These are phyloP conservation scores for Spisula subtruncata DNA, from an alignment of 2,888 invertebrate genomes.

Conservation along the genomic window DNA sequence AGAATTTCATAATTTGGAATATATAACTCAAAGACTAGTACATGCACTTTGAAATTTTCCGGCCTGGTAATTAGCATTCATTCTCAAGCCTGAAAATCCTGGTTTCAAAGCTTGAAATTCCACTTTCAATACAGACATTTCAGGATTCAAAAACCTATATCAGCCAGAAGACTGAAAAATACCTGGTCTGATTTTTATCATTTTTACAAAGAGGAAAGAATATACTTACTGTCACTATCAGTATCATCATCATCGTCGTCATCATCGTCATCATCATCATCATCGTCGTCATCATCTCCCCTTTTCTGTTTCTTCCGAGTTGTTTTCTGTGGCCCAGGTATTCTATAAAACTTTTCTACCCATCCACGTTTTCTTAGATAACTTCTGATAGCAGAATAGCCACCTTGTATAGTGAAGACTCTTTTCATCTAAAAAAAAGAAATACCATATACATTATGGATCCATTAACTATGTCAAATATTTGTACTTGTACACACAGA, in stretches of 20 bases:
- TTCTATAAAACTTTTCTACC: conserved; percentile 88
- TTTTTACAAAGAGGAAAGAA: not conserved
- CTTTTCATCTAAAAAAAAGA: conserved; percentile 83
- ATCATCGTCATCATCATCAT: conserved; percentile 85
- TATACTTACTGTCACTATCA: conserved; percentile 77
- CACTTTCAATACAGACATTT: too few relatives aligned
- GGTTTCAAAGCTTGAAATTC: too few relatives aligned
- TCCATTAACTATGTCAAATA: not conserved
- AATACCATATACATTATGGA: not conserved
- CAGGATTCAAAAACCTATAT: too few relatives aligned
- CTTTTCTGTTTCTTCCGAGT: conserved; percentile 74
- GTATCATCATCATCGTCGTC: conserved; percentile 83
- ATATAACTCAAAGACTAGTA: too few relatives aligned
- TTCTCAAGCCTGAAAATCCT: too few relatives aligned
- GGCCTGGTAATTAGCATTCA: too few relatives aligned
- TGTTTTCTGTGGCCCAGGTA: conserved; percentile 78
- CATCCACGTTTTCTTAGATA: conserved; percentile 86
- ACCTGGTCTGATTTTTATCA: too few relatives aligned
- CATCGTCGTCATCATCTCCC: conserved; percentile 80
- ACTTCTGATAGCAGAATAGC: conserved; percentile 86
- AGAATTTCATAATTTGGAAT: too few relatives aligned
- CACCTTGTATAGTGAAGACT: conserved; percentile 88
- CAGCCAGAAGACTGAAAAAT: too few relatives aligned
- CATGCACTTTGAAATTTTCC: too few relatives aligned
- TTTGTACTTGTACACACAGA: too few relatives aligned